Percentiles rank a stretch among this genome's conserved stretches.
phyloP scores from a whole-genome alignment of 1,140 invertebrate species.

The Bursaphelenchus mucronatus region DNA sequence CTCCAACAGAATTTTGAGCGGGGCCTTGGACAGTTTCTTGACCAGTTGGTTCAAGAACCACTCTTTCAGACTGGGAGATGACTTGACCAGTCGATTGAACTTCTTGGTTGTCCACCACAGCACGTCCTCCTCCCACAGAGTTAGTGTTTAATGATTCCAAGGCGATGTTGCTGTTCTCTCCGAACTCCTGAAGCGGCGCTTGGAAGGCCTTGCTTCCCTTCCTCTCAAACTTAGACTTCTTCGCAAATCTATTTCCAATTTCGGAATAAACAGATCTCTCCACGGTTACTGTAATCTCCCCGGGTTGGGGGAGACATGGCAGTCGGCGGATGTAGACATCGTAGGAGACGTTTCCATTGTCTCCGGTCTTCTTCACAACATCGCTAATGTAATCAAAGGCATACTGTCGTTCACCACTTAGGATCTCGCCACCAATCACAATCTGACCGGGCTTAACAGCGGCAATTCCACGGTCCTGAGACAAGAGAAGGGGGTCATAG shows the following conservation, averaged over 20 bases:
- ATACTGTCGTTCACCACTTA: constrained; percentile 40
- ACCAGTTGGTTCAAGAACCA: constrained; percentile 25
- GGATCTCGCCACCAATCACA: constrained; percentile 53
- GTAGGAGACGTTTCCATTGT: constrained; percentile 49
- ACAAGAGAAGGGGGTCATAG: constrained; percentile 43
- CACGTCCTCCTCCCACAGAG: background rate
- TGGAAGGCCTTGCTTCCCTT: constrained; percentile 29
- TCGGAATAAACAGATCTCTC: constrained; percentile 20
- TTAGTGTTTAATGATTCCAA: constrained; percentile 16
- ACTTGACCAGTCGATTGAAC: background rate
- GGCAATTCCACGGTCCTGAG: constrained; percentile 49
- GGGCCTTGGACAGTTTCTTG: constrained; percentile 18
- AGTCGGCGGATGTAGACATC: constrained; percentile 50
- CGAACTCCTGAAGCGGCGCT: constrained; percentile 22
- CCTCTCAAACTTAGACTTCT: constrained; percentile 33
- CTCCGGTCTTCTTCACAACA: constrained; percentile 37
- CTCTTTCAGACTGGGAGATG: constrained; percentile 6
- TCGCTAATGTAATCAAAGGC: constrained; percentile 58
- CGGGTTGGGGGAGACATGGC: constrained; percentile 47
- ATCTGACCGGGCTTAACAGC: constrained; percentile 53
- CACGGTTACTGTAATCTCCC: constrained; percentile 33
- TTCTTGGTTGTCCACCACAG: constrained; percentile 13
- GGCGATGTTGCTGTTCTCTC: background rate
- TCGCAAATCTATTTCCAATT: constrained; percentile 35
- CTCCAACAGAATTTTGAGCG: background rate